These are phyloP conservation scores for Phrynocephalus guinanensis DNA, from an alignment of 2,797 vertebrate genomes.

Conservation along the genomic window DNA sequence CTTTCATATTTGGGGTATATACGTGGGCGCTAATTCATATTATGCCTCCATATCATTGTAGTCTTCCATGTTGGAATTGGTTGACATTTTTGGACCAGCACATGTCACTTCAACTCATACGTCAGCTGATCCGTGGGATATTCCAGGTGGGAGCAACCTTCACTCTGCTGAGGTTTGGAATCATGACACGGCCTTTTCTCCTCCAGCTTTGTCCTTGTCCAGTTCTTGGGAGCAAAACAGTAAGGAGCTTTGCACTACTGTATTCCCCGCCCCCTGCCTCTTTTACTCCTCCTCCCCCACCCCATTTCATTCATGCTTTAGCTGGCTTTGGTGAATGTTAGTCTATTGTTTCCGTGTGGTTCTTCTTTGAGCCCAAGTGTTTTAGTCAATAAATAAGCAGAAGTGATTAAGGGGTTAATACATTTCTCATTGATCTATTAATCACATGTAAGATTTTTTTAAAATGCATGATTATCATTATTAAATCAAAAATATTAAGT, in stretches of 20 bases:
- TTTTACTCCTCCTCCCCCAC: background rate
- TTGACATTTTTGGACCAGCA: constrained; percentile 86
- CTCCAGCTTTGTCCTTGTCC: constrained; percentile 33
- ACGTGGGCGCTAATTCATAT: constrained; percentile 15
- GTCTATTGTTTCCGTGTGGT: background rate
- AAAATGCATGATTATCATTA: too few species aligned
- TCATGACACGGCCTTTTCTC: constrained; percentile 39
- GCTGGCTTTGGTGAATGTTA: background rate
- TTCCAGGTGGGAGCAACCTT: constrained; percentile 71
- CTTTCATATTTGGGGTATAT: background rate
- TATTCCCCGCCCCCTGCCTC: too few species aligned
- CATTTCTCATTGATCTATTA: background rate
- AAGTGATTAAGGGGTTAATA: too few species aligned
- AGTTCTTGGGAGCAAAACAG: constrained; percentile 8
- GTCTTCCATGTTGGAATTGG: constrained; percentile 91
- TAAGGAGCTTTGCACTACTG: constrained; percentile 10
- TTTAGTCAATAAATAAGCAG: background rate
- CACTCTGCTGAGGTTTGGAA: constrained; percentile 34
- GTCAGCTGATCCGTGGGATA: constrained; percentile 86
- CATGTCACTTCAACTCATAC: constrained; percentile 78
- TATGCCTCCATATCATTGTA: constrained; percentile 66
- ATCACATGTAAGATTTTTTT: background rate
- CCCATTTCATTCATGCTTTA: background rate
- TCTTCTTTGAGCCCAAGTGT: background rate
- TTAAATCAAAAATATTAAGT: too few species aligned